These are phyloP conservation scores for Pachypanchax playfairii DNA, from an alignment of 2,113 vertebrate genomes.

Conservation along the genomic window DNA sequence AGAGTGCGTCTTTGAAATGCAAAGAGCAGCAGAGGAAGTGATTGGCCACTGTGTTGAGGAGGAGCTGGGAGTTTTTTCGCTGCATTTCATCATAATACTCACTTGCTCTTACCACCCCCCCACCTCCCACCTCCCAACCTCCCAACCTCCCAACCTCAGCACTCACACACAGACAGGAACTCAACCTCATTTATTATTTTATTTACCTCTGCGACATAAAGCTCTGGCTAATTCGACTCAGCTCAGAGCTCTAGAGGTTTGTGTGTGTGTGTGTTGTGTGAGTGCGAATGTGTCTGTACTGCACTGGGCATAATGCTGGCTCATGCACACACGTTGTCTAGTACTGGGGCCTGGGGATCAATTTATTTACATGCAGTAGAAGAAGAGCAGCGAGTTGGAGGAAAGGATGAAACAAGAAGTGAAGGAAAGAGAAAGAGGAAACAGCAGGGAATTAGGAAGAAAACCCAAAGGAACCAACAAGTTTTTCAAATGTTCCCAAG, in stretches of 20 bases:
- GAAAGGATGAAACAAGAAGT: slow-evolving; percentile 58
- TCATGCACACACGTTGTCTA: slow-evolving; percentile 23
- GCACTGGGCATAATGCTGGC: slow-evolving; percentile 17
- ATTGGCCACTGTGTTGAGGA: slow-evolving; percentile 63
- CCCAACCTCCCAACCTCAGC: slow-evolving; percentile 19
- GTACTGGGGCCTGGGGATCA: slow-evolving; percentile 71
- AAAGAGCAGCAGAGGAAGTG: slow-evolving; percentile 65
- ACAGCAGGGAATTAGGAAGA: slow-evolving; percentile 62
- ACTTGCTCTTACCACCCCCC: slow-evolving; percentile 17
- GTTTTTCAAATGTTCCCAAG: slow-evolving; percentile 51
- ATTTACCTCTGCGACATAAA: slow-evolving; percentile 67
- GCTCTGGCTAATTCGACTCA: slow-evolving; percentile 52
- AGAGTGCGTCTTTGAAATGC: slow-evolving; percentile 79
- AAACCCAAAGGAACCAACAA: slow-evolving; percentile 54
- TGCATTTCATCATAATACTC: slow-evolving; percentile 69
- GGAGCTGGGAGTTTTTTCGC: slow-evolving; percentile 39
- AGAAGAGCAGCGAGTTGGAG: slow-evolving; percentile 56
- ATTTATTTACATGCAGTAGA: slow-evolving; percentile 81
- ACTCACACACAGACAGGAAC: slow-evolving; percentile 17
- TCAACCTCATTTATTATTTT: slow-evolving; percentile 66
- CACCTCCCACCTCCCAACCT: slow-evolving; percentile 28
- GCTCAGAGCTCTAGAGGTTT: slow-evolving; percentile 53
- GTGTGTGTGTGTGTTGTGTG: slow-evolving; percentile 29
- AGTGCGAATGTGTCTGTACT: slow-evolving; percentile 10
- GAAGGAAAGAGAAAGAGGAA: slow-evolving; percentile 44